These are phyloP conservation scores for Apodemia mormo DNA, from an alignment of 2,888 invertebrate species.

Conservation along the genomic window DNA sequence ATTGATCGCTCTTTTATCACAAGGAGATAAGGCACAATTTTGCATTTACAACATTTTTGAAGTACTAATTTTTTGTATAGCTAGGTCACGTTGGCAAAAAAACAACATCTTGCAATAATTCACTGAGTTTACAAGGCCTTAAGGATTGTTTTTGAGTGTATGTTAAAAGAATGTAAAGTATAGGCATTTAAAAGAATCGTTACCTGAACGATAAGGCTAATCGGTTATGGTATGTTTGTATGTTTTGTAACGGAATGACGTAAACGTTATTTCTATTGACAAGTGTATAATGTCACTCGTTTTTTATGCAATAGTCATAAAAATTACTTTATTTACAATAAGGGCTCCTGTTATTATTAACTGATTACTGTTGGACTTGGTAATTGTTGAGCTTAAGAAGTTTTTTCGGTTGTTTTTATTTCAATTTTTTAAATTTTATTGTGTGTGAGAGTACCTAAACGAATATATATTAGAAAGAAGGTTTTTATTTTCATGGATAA, in stretches of 20 bases:
- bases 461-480: too few relatives aligned
- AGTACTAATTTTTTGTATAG: constrained; percentile 32
- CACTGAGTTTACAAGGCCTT: constrained; percentile 24
- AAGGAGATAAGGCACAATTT: constrained; percentile 28
- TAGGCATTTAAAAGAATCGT: constrained; percentile 56
- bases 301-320: background rate
- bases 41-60: constrained; percentile 31
- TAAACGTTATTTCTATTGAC: constrained; percentile 37
- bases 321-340: too few relatives aligned
- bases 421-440: too few relatives aligned
- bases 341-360: too few relatives aligned
- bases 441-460: too few relatives aligned
- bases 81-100: constrained; percentile 33
- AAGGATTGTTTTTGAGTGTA: constrained; percentile 31
- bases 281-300: constrained; percentile 14
- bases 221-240: constrained; percentile 72
- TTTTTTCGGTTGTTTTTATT: too few relatives aligned
- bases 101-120: constrained; percentile 26
- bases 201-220: constrained; percentile 72
- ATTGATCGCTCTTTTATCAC: constrained; percentile 14
- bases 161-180: constrained; percentile 51
- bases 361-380: too few relatives aligned
- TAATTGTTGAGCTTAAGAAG: too few relatives aligned
- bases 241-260: constrained; percentile 43
- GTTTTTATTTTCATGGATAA: too few relatives aligned